phyloP scores from a whole-genome alignment of 1,140 invertebrate genomes.

The Oscheius sp. region DNA sequence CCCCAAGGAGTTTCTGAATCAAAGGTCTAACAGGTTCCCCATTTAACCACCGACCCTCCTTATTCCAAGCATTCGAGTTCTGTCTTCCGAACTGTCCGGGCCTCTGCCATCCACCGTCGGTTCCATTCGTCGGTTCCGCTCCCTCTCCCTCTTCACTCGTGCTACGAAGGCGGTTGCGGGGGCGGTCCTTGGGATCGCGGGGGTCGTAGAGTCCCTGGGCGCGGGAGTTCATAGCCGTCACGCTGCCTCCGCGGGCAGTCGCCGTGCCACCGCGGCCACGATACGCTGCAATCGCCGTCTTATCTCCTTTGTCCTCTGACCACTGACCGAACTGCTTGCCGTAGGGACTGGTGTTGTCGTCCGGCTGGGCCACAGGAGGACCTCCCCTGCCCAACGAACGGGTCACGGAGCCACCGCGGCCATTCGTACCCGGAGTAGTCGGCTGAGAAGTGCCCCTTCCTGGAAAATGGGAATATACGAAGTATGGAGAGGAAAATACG shows the following conservation, averaged over 20 bases:
- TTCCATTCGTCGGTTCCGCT: background rate
- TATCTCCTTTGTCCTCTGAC: background rate
- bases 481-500: too few species aligned
- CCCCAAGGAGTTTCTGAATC: too few species aligned
- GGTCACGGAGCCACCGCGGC: background rate
- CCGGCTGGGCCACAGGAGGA: background rate
- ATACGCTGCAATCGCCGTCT: background rate
- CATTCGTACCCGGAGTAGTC: background rate
- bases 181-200: conserved; percentile 28
- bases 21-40: too few species aligned
- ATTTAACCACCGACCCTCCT: background rate
- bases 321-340: background rate
- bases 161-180: conserved; percentile 21
- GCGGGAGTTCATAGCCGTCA: conserved; percentile 15
- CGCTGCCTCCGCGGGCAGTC: background rate
- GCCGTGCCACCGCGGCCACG: conserved; percentile 10
- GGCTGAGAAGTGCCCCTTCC: background rate
- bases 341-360: background rate
- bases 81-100: background rate
- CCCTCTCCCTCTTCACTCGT: conserved; percentile 14
- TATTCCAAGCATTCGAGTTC: conserved; percentile 6
- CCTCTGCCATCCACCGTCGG: background rate
- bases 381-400: background rate
- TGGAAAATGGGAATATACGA: background rate
- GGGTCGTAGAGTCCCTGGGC: conserved; percentile 31